Conservation (phyloP, 2,888 invertebrate genomes). For the Oscheius sp. region DNA sequence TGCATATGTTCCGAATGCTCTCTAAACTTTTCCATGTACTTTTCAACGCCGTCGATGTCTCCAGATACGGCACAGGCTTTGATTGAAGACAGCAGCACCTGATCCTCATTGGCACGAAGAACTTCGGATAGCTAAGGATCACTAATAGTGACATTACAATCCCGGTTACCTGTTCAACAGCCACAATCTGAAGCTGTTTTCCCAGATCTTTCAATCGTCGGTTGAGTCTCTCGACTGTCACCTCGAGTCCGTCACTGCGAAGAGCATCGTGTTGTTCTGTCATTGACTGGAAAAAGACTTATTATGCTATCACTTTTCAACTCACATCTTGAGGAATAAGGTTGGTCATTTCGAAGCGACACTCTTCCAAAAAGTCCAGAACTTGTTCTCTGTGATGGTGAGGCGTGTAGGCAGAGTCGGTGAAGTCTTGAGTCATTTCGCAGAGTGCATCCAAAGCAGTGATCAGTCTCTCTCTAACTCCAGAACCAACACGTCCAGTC, state of each 20-base stretch:
- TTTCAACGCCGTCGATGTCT: constrained; percentile 90
- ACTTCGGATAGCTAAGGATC: constrained; percentile 72
- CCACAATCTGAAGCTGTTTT: constrained; percentile 76
- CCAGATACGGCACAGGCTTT: constrained; percentile 79
- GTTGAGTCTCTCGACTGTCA: constrained; percentile 71
- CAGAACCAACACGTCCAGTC: constrained; percentile 80
- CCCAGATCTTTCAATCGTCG: constrained; percentile 70
- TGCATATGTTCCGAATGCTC: constrained; percentile 98
- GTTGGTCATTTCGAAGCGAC: constrained; percentile 89
- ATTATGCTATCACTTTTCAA: not conserved
- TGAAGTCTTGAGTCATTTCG: constrained; percentile 84
- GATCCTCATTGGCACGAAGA: constrained; percentile 76
- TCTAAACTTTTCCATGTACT: constrained; percentile 91
- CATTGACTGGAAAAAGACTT: not conserved
- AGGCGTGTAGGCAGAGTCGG: constrained; percentile 95
- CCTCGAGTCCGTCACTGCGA: constrained; percentile 64
- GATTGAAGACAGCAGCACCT: constrained; percentile 74
- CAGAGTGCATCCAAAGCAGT: constrained; percentile 89
- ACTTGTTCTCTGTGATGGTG: constrained; percentile 97
- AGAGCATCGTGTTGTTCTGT: constrained; percentile 41
- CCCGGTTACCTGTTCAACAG: constrained; percentile 75
- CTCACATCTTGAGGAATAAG: constrained; percentile 79
- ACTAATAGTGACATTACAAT: no score
- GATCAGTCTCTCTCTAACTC: constrained; percentile 84
- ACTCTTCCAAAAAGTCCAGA: constrained; percentile 86